phyloP scores from a whole-genome alignment of 2,888 invertebrate genomes.

The Polymixis lichenea region DNA sequence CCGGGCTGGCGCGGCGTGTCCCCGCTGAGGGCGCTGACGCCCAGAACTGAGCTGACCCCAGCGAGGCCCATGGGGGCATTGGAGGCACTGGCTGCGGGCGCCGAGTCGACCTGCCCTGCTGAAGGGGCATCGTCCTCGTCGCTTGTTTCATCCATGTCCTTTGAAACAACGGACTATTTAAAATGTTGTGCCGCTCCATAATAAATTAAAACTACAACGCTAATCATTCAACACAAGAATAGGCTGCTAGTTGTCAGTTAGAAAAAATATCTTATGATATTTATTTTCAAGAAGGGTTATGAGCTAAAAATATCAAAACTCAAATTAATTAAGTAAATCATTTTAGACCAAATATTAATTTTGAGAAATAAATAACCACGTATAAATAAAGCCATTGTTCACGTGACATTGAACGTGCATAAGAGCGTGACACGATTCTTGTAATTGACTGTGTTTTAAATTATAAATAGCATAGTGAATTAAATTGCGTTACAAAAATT shows the following conservation, averaged over 20 bases:
- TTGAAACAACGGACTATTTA: background rate
- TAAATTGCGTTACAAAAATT: no score
- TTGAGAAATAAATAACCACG: background rate
- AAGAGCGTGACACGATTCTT: background rate
- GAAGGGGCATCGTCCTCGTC: constrained; percentile 81
- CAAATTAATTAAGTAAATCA: background rate
- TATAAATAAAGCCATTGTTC: background rate
- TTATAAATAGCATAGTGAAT: no score
- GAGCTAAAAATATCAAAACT: background rate
- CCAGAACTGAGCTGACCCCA: constrained; percentile 54
- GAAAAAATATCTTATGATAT: no score
- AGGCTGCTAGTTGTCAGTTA: no score
- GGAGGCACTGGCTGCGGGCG: background rate
- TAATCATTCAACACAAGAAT: background rate
- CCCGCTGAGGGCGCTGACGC: constrained; percentile 75
- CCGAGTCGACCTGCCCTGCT: constrained; percentile 46
- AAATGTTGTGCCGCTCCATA: background rate
- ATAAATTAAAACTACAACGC: background rate
- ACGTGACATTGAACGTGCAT: background rate
- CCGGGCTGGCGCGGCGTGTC: constrained; percentile 80
- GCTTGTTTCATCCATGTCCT: constrained; percentile 89
- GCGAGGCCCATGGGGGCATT: constrained; percentile 48
- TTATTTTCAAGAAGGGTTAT: background rate
- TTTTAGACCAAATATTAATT: background rate
- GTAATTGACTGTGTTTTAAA: background rate